Percentiles rank a stretch among this genome's conserved stretches.
Evolutionary conservation across 23 tunicate species (phyloP).

Genomic region (Aplidium turbinatum): DNA sequence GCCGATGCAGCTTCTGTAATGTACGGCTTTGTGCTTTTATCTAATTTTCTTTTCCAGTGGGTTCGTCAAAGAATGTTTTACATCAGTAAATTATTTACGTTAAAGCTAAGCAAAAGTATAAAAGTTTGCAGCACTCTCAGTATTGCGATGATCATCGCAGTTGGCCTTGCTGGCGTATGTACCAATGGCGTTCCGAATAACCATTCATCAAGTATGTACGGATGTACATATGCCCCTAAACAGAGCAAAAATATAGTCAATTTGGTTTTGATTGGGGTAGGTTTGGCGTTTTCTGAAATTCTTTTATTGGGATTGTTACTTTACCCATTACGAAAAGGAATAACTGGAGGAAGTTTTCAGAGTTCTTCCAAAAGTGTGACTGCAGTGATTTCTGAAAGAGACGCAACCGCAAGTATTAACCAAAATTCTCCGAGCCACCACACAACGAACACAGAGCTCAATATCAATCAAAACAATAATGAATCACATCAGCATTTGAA

Average conservation of each 20-base stretch:
- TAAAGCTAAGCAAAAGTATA: slow-evolving; percentile 3
- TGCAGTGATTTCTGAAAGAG: too few species aligned
- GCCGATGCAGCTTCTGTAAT: slow-evolving; percentile 31
- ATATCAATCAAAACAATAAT: too few species aligned
- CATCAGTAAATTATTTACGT: slow-evolving; percentile 40
- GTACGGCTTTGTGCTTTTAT: slow-evolving; percentile 27
- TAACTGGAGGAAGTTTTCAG: neutral
- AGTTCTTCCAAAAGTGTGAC: too few species aligned
- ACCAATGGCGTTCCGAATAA: slow-evolving; percentile 17
- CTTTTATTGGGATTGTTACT: slow-evolving; percentile 41
- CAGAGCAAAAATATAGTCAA: neutral
- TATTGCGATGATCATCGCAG: slow-evolving; percentile 12
- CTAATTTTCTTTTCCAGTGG: slow-evolving; percentile 47
- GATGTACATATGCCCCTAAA: slow-evolving; percentile 23
- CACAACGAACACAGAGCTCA: too few species aligned
- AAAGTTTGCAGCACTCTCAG: slow-evolving; percentile 34
- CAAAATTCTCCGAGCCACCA: too few species aligned
- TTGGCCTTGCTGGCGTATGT: slow-evolving; percentile 5
- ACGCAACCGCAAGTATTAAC: too few species aligned
- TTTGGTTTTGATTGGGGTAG: neutral
- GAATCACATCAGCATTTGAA: too few species aligned
- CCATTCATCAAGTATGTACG: slow-evolving; percentile 17
- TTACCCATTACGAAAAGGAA: slow-evolving; percentile 30
- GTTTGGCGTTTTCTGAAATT: slow-evolving; percentile 30
- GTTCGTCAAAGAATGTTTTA: slow-evolving; percentile 57